A percentile compares a stretch with the other conserved stretches of the same genome.
Evolutionary conservation across 1,140 invertebrate species (phyloP).

Genomic region (Schmidtea mediterranea): DNA sequence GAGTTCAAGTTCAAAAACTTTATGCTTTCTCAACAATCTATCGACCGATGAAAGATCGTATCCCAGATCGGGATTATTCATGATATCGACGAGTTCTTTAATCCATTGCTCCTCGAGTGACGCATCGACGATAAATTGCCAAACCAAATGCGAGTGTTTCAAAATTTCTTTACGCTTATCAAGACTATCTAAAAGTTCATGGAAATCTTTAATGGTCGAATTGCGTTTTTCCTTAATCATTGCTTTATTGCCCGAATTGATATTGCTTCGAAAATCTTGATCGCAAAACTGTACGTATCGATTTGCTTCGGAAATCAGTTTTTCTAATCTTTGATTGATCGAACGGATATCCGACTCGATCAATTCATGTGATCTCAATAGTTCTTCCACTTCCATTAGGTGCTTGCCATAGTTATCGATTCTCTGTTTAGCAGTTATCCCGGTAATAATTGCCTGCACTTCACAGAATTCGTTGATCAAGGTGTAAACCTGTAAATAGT

Average conservation of each 20-base stretch:
- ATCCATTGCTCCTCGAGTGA: slow-evolving; percentile 98
- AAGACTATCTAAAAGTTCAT: no score
- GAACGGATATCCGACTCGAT: slow-evolving; percentile 95
- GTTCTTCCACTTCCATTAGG: slow-evolving; percentile 89
- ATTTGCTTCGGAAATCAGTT: slow-evolving; percentile 79
- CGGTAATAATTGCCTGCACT: no score
- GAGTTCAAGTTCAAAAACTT: slow-evolving; percentile 79
- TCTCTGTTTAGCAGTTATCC: no score
- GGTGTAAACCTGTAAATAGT: slow-evolving; percentile 63
- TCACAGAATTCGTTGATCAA: no score
- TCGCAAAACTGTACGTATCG: slow-evolving; percentile 52
- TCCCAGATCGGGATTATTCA: slow-evolving; percentile 43
- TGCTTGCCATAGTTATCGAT: no score
- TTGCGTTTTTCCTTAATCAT: no score
- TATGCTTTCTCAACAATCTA: slow-evolving; percentile 64
- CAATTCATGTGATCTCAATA: slow-evolving; percentile 82
- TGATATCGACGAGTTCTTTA: slow-evolving; percentile 93
- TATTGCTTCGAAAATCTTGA: slow-evolving; percentile 70
- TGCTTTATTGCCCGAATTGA: no score
- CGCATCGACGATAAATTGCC: slow-evolving; percentile 99
- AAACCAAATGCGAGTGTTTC: no score
- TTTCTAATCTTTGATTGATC: slow-evolving; percentile 69
- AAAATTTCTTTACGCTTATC: no score
- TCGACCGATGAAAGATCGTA: slow-evolving; percentile 86
- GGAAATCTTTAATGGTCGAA: no score